A percentile compares a stretch with the other conserved stretches of the same genome.
These are phyloP conservation scores for Bostrychus sinensis DNA, from an alignment of 2,113 vertebrate genomes.

Conservation along the genomic window DNA sequence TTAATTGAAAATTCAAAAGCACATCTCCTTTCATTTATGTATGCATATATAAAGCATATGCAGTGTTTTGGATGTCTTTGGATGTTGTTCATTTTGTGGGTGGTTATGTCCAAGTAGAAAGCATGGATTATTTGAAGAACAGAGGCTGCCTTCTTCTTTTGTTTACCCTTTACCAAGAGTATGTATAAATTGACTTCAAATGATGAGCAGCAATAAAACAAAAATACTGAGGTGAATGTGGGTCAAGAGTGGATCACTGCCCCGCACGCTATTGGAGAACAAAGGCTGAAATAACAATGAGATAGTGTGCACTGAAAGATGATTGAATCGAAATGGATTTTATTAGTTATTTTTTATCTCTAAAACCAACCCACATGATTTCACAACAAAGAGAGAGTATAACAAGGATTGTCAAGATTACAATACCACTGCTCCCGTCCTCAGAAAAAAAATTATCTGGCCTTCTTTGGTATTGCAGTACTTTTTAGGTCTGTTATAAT, in stretches of 20 bases:
- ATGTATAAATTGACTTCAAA: constrained; percentile 3
- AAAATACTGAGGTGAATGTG: not conserved
- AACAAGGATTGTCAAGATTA: not conserved
- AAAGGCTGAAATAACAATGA: not conserved
- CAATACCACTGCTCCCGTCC: not conserved
- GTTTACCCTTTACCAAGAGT: not conserved
- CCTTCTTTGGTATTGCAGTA: no score
- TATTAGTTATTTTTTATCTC: not conserved
- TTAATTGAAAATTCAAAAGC: not conserved
- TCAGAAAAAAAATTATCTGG: no score
- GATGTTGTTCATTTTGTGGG: no score
- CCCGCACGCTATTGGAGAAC: not conserved
- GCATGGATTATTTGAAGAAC: not conserved
- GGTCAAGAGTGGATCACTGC: not conserved
- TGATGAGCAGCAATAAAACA: constrained; percentile 1
- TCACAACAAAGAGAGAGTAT: not conserved
- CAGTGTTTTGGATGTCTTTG: not conserved
- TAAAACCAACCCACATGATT: not conserved
- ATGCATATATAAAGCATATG: not conserved
- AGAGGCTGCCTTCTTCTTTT: not conserved
- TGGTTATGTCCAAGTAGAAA: no score
- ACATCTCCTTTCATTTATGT: not conserved
- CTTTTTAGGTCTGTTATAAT: not conserved
- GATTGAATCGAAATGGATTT: not conserved
- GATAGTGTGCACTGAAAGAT: not conserved